Evolutionary conservation across 2,888 invertebrate genomes (phyloP).

Genomic region (Dione juno): DNA sequence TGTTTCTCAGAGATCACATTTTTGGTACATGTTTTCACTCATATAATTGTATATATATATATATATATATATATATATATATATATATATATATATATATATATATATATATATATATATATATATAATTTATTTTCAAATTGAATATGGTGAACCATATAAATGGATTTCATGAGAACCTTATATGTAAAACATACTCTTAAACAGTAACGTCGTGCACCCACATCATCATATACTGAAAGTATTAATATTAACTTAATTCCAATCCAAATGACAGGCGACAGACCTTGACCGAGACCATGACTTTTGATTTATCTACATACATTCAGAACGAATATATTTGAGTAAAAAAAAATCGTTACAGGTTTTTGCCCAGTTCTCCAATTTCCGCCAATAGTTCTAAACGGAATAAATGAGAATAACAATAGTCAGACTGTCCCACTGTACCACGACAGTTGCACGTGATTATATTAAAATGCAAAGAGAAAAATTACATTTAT

Average conservation of each 20-base stretch:
- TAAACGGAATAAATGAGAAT: too few relatives aligned
- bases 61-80: too few relatives aligned
- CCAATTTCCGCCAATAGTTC: too few relatives aligned
- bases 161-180: neutral
- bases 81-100: too few relatives aligned
- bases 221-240: neutral
- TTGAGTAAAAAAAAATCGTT: neutral
- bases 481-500: neutral
- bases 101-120: too few relatives aligned
- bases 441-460: too few relatives aligned
- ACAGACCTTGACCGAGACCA: slow-evolving; percentile 30
- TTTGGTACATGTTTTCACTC: too few relatives aligned
- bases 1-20: too few relatives aligned
- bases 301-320: slow-evolving; percentile 26
- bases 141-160: neutral
- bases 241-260: slow-evolving; percentile 32
- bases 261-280: slow-evolving; percentile 22
- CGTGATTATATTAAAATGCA: neutral
- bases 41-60: too few relatives aligned
- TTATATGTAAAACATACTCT: neutral
- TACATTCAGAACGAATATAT: slow-evolving; percentile 1
- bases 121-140: too few relatives aligned
- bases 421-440: too few relatives aligned
- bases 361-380: too few relatives aligned
- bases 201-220: neutral